phyloP scores from a whole-genome alignment of 1,140 invertebrate genomes.

The Habropoda laboriosa region DNA sequence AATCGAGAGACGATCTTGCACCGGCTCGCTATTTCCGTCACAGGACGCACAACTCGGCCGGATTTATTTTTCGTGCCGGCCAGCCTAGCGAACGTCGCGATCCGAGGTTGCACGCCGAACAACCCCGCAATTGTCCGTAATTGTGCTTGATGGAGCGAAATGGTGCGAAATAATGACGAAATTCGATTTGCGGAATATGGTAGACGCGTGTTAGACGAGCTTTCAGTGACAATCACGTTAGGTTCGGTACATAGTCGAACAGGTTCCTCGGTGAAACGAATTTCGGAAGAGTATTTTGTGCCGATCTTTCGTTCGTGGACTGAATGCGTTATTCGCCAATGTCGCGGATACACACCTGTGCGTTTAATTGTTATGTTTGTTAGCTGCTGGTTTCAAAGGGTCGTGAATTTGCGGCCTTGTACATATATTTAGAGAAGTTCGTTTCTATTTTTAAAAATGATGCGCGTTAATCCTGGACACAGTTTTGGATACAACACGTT shows the following conservation, averaged over 20 bases:
- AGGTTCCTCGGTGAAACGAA: not conserved
- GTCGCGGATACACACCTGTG: not conserved
- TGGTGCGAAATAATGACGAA: not conserved
- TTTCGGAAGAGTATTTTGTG: not conserved
- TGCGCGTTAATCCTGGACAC: too few species aligned
- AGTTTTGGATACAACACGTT: too few species aligned
- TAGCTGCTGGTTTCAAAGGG: not conserved
- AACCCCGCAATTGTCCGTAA: not conserved
- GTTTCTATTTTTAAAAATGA: too few species aligned
- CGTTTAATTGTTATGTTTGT: not conserved
- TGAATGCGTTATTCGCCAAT: not conserved
- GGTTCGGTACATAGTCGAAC: too few species aligned
- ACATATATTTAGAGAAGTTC: too few species aligned
- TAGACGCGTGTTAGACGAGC: not conserved
- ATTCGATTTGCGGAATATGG: not conserved
- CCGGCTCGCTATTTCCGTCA: not conserved
- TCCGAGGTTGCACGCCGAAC: not conserved
- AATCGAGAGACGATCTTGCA: not conserved
- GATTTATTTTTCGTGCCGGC: not conserved
- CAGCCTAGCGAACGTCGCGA: too few species aligned
- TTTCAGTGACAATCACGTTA: not conserved
- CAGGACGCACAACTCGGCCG: too few species aligned
- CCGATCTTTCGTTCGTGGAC: too few species aligned
- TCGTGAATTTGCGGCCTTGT: too few species aligned
- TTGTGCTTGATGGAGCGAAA: not conserved